Conservation (phyloP, 2,797 vertebrate genomes). For the Tachyglossus aculeatus region DNA sequence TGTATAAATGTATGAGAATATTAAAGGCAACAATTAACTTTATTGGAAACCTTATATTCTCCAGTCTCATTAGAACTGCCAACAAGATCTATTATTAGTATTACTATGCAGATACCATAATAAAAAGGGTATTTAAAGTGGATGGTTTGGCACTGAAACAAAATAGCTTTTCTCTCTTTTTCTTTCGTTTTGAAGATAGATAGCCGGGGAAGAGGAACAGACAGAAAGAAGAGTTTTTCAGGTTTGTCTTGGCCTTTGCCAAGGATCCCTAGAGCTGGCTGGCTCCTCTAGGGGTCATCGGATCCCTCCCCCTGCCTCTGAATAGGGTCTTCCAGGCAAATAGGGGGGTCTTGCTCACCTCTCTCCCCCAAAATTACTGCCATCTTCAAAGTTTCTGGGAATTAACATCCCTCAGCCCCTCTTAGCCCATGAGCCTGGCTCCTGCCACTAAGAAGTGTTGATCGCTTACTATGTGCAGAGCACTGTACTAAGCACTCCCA, state of each 20-base stretch:
- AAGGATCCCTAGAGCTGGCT: background rate
- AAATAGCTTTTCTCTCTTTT: slow-evolving; percentile 60
- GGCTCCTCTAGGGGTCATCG: too few relatives aligned
- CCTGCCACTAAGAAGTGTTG: too few relatives aligned
- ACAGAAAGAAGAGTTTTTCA: slow-evolving; percentile 34
- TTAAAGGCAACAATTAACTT: slow-evolving; percentile 85
- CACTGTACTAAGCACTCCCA: too few relatives aligned
- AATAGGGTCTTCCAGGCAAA: too few relatives aligned
- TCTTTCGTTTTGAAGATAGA: slow-evolving; percentile 34
- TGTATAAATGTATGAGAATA: slow-evolving; percentile 77
- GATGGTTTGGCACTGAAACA: slow-evolving; percentile 73
- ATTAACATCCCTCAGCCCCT: too few relatives aligned
- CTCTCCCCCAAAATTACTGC: too few relatives aligned
- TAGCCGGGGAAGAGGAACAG: slow-evolving; percentile 24
- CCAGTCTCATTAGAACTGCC: slow-evolving; percentile 81
- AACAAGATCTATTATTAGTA: slow-evolving; percentile 83
- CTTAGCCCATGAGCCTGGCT: too few relatives aligned
- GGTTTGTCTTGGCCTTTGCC: background rate
- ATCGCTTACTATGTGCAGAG: too few relatives aligned
- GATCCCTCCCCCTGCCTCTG: too few relatives aligned
- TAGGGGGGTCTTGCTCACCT: too few relatives aligned
- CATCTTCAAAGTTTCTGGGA: too few relatives aligned
- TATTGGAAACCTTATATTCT: slow-evolving; percentile 83
- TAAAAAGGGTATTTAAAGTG: slow-evolving; percentile 83
- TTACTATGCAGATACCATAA: slow-evolving; percentile 82